Evolutionary conservation across 2,888 invertebrate species (phyloP), one percentile per base, ranked within the genome.

Genomic region (Lissocephala sabroskyi): DNA sequence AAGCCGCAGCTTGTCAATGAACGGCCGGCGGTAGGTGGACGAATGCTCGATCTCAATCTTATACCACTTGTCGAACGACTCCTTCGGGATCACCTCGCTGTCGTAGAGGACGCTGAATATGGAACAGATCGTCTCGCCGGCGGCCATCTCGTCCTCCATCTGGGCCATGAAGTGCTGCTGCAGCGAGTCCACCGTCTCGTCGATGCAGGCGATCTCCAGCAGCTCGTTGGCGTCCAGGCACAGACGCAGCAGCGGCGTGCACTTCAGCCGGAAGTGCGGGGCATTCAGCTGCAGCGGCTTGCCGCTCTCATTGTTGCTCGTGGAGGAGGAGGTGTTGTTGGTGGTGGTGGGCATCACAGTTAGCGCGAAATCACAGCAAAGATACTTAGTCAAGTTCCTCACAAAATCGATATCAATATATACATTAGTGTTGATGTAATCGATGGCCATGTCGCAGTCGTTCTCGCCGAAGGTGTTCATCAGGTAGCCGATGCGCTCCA

Each of bases 351-450:
- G 46, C 52, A 59, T 77, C 62, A 66, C 68, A 59, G 63, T 77
- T 6, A 71, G 42, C 17, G 81, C 78, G 50, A 75, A 81, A 68
- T 83, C 81, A 73, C 82, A 83, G 67, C 81, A 81, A 41, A 82
- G 74, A 46, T 75, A 82, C 67, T 76, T 78, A 33, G 82, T 81
- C 41, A 82, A 60, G 29, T 74, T 70, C 41, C 77, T 64, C 49
- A 82, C 71, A 56, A 82, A 83, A 46, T 59, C 62, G 35, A 53
- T 65, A 51, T 78, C 80, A 48, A 81, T 80, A 64, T 71, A 55
- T 59, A 82, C 82, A 70, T 82, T 83, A 11, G 83, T 83, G 46
- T 67, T 81, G 6, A 82, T 81, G 49, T 82, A 82, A 43, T 82
- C 82, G 41, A 82, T 82, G 44, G 82, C 82, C 59, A 80, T 67